These are phyloP conservation scores for Zosterops japonicus DNA, from an alignment of 2,113 vertebrate genomes.

Conservation along the genomic window DNA sequence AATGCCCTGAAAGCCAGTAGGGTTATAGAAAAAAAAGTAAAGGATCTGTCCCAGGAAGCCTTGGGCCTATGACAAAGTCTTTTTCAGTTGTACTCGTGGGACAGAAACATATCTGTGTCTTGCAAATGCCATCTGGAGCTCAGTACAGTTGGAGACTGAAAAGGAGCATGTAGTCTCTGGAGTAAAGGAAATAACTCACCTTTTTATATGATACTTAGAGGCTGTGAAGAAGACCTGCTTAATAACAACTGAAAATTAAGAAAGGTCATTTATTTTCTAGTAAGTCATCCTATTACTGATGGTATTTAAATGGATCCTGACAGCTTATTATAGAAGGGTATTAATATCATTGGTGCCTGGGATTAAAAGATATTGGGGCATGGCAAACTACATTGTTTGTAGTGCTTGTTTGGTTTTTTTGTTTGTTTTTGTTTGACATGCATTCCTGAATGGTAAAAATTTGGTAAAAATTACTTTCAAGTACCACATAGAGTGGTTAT, in stretches of 20 bases:
- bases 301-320: background rate
- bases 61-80: background rate
- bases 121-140: background rate
- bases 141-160: background rate
- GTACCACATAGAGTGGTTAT: fast-evolving
- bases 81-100: background rate
- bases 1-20: background rate
- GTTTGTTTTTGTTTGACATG: background rate
- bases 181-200: background rate
- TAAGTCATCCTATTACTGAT: background rate
- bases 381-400: background rate
- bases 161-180: background rate
- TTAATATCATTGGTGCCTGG: background rate
- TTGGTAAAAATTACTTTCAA: background rate
- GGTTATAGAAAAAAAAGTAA: background rate
- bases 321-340: background rate
- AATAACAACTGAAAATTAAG: background rate
- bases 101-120: background rate
- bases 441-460: background rate
- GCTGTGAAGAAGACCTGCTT: background rate
- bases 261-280: background rate
- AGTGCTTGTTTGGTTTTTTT: no score
- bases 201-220: background rate
- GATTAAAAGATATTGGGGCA: background rate
- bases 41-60: background rate